A percentile compares a stretch with the other conserved stretches of the same genome.
phyloP scores from a whole-genome alignment of 2,113 vertebrate genomes.

The Heterotilapia buettikoferi region DNA sequence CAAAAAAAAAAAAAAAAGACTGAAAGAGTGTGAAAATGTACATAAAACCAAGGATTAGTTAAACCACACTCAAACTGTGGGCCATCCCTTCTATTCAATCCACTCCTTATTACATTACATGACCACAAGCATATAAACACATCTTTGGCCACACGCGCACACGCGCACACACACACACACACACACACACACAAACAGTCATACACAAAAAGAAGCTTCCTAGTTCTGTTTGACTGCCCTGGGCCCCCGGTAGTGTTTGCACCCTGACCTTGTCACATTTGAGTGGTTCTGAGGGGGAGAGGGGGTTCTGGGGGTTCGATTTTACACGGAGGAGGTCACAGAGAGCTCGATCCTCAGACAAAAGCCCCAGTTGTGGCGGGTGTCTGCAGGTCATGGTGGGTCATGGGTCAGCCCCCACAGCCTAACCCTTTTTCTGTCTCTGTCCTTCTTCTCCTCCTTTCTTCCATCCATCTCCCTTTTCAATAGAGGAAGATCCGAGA shows the following conservation, averaged over 20 bases:
- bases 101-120: conserved; percentile 65
- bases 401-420: conserved; percentile 51
- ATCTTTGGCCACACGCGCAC: background rate
- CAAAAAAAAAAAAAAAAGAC: conserved; percentile 5
- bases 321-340: conserved; percentile 61
- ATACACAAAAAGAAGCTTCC: conserved; percentile 27
- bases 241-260: conserved; percentile 55
- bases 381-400: conserved; percentile 55
- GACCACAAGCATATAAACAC: conserved; percentile 31
- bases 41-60: conserved; percentile 67
- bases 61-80: conserved; percentile 65
- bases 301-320: conserved; percentile 35
- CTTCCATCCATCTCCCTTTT: conserved; percentile 60
- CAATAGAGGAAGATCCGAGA: conserved; percentile 52
- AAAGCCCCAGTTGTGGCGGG: conserved; percentile 64
- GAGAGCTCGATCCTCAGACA: conserved; percentile 58
- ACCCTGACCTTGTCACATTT: conserved; percentile 73
- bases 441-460: conserved; percentile 57
- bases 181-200: background rate
- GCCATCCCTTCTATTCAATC: conserved; percentile 48
- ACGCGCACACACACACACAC: background rate
- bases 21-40: conserved; percentile 57
- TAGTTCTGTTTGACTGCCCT: conserved; percentile 52
- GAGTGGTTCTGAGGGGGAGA: conserved; percentile 35
- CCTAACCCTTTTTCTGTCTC: conserved; percentile 51